Base-by-base conservation (phyloP, 2,888 invertebrate species). In the Eurois occulta region DNA sequence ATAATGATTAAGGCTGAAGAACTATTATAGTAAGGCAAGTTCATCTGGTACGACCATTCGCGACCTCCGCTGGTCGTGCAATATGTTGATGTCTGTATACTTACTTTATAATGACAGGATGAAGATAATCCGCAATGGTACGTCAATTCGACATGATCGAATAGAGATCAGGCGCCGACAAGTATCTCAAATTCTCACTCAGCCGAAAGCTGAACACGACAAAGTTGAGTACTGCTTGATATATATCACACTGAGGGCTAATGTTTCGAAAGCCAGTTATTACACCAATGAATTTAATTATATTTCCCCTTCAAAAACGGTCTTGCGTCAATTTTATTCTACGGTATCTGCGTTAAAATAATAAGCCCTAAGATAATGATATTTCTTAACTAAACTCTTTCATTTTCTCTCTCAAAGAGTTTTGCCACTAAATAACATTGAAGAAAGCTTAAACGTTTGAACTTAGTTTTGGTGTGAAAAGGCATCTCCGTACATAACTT, bases 401-500 rank as follows among this genome's bases (percentile, higher is more conserved):
- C n/a, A 43, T 46, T 55, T 76, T 41, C n/a, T 16, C 46, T 28
- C 11, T 16, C 38, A 64, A 77, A 77, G 32, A 85, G 41, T 85
- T 74, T 41, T 24, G 11, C 46, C 24, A 72, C 46, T 74, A 74
- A 77, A 82, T 66, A 78, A 75, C 58, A 7, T n/a, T 74, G 65
- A 75, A 84, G 80, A 66, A 73, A 65, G 41, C 67, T 76, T 71
- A 82, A 85, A 38, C 75, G 71, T 84, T 83, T 86, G 38, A 83
- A 83, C 73, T 75, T 21, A 77, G 72, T 78, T 85, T 75, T 64
- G 68, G 77, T 79, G 82, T 79, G 78, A 77, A 78, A 87, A 87
- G 73, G 68, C 81, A 73, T 77, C 62, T 76, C 32, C 52, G 75
- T 52, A 68, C 67, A 75, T 77, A 78, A 75, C 64, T 64, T 60